A percentile compares a stretch with the other conserved stretches of the same genome.
These are phyloP conservation scores for Hydractinia symbiolongicarpus DNA, from an alignment of 30 jellyfish, hydroid and myxozoan species.

Conservation along the genomic window DNA sequence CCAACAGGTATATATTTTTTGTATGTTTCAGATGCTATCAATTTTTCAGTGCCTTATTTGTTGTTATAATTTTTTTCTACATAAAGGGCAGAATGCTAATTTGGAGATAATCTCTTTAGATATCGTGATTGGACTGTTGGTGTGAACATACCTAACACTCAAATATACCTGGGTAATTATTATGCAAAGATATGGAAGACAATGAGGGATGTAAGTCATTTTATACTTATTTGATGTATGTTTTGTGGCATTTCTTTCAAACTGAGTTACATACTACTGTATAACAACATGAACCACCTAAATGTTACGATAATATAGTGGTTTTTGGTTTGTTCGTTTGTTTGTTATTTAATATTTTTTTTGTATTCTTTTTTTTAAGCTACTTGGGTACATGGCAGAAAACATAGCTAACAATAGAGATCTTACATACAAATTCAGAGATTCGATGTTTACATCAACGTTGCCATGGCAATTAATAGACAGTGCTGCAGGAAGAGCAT, in stretches of 20 bases:
- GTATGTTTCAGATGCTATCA: neutral
- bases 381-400: conserved; percentile 49
- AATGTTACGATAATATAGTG: neutral
- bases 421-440: conserved; percentile 63
- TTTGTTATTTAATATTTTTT: neutral
- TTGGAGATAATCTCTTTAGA: conserved; percentile 25
- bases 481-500: conserved; percentile 79
- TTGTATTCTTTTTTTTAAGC: conserved; percentile 26
- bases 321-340: neutral
- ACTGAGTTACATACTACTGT: too few species aligned
- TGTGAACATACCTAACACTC: conserved; percentile 67
- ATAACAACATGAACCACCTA: neutral
- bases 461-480: conserved; percentile 82
- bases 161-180: conserved; percentile 54
- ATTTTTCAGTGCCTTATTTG: neutral
- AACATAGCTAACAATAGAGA: conserved; percentile 28
- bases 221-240: neutral
- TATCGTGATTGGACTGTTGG: conserved; percentile 57
- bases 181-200: conserved; percentile 65
- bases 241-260: too few species aligned
- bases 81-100: neutral
- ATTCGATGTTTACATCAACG: conserved; percentile 73
- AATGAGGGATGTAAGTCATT: conserved; percentile 43
- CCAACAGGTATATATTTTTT: conserved; percentile 60
- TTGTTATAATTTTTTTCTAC: neutral